These are phyloP conservation scores for Urocynchramus pylzowi DNA, from an alignment of 2,113 vertebrate genomes.

Conservation along the genomic window DNA sequence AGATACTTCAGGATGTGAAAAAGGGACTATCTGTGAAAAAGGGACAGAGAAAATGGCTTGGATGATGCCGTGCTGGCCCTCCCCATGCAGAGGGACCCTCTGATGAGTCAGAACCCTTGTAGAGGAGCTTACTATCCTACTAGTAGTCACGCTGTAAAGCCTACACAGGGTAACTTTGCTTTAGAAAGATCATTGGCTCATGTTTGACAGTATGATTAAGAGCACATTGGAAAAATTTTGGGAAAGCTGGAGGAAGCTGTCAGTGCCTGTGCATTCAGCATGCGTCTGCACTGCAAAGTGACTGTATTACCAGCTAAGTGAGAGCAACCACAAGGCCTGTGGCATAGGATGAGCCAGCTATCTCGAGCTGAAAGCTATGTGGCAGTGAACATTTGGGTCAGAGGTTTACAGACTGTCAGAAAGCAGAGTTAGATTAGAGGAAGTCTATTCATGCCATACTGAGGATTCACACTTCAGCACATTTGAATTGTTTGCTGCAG, in stretches of 20 bases:
- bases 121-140: neutral
- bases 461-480: neutral
- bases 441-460: rapidly evolving
- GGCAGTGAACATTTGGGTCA: neutral
- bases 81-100: neutral
- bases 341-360: neutral
- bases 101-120: neutral
- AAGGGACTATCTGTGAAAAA: neutral
- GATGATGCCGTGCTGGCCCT: neutral
- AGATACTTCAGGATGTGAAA: neutral
- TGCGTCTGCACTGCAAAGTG: rapidly evolving
- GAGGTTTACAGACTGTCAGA: neutral
- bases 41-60: neutral
- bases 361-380: neutral
- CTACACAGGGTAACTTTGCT: neutral
- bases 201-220: neutral
- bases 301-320: neutral
- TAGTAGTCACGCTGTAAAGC: neutral
- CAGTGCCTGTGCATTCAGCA: neutral
- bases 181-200: neutral
- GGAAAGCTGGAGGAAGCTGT: neutral
- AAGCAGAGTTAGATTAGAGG: neutral
- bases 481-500: neutral
- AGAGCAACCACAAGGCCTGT: neutral
- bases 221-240: neutral